Evolutionary conservation across 2,797 vertebrate species (phyloP).

Genomic region (Ficedula albicollis): DNA sequence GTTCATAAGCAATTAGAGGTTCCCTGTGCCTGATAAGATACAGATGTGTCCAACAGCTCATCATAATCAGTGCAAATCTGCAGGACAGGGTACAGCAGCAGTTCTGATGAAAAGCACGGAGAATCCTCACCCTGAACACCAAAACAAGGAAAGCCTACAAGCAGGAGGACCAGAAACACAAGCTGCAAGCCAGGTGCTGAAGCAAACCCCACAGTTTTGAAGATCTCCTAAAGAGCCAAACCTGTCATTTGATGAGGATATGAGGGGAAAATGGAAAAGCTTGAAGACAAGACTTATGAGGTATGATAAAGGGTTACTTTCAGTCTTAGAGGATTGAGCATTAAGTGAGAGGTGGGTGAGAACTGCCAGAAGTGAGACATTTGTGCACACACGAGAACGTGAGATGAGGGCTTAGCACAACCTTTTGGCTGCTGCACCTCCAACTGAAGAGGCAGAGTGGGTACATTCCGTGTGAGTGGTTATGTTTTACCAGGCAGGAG

Average conservation of each 20-base stretch:
- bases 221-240: not conserved
- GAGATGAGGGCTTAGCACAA: not conserved
- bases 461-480: not conserved
- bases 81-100: not conserved
- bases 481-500: not conserved
- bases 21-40: not conserved
- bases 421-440: not conserved
- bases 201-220: not conserved
- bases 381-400: not conserved
- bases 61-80: not conserved
- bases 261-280: not conserved
- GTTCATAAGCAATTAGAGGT: not conserved
- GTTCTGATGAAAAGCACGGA: not conserved
- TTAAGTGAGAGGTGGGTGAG: not conserved
- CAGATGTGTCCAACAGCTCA: not conserved
- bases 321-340: fast-evolving
- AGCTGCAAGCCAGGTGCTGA: not conserved
- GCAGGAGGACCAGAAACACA: not conserved
- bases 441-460: not conserved
- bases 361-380: not conserved
- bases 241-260: fast-evolving
- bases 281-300: not conserved
- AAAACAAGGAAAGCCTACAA: not conserved
- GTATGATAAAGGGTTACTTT: not conserved
- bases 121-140: not conserved